These are phyloP conservation scores for Parus major DNA, from an alignment of 2,113 vertebrate species.

Conservation along the genomic window DNA sequence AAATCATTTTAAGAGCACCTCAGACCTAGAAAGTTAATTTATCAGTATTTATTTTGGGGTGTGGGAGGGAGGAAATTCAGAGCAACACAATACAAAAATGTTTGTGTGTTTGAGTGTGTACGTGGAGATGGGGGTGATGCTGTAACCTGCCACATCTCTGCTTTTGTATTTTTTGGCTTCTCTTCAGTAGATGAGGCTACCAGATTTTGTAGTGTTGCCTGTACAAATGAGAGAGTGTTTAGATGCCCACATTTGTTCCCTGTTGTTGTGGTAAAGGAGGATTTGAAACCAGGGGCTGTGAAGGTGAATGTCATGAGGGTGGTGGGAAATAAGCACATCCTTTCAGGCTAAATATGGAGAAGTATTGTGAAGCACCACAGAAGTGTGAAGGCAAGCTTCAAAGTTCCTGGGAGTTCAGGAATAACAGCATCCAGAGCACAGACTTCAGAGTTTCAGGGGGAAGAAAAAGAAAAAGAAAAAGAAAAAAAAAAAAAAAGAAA, in stretches of 20 bases:
- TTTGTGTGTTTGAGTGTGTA: neutral
- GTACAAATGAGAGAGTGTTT: neutral
- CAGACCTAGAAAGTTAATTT: neutral
- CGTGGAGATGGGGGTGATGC: fast-evolving
- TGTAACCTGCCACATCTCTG: neutral
- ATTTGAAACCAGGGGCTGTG: neutral
- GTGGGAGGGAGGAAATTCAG: neutral
- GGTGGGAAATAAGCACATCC: neutral
- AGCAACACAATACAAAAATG: neutral
- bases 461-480: neutral
- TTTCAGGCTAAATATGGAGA: neutral
- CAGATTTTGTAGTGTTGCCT: neutral
- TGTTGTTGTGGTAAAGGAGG: neutral
- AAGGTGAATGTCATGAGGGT: neutral
- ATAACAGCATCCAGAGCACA: neutral
- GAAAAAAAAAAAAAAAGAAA: neutral
- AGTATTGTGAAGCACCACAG: neutral
- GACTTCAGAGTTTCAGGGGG: neutral
- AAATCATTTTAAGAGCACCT: neutral
- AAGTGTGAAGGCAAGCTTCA: neutral
- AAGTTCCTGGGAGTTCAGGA: neutral
- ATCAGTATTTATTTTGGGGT: neutral
- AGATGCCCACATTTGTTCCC: fast-evolving
- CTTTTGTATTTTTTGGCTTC: neutral
- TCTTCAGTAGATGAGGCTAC: neutral